These are phyloP conservation scores for Apis florea DNA, from an alignment of 1,140 invertebrate species.

Conservation along the genomic window DNA sequence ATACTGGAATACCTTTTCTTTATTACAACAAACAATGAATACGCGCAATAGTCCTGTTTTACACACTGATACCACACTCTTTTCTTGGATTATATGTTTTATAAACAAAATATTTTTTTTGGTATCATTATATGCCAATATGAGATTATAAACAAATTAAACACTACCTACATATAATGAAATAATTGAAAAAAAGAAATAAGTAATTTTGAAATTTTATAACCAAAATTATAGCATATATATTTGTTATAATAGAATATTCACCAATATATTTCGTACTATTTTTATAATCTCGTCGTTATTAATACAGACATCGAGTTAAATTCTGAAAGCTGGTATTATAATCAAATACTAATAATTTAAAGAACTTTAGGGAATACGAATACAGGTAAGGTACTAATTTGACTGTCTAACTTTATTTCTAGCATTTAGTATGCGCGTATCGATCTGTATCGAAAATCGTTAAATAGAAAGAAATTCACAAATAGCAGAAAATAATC, in stretches of 20 bases:
- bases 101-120: conserved; percentile 43
- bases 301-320: conserved; percentile 23
- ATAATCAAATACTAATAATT: conserved; percentile 34
- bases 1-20: conserved; percentile 13
- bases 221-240: conserved; percentile 21
- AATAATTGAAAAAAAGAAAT: conserved; percentile 43
- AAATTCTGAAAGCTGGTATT: background rate
- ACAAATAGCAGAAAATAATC: conserved; percentile 42
- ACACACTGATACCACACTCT: conserved; percentile 50
- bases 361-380: conserved; percentile 26
- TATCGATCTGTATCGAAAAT: conserved; percentile 27
- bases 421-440: conserved; percentile 37
- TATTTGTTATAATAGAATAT: conserved; percentile 17
- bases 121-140: conserved; percentile 37
- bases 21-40: conserved; percentile 51
- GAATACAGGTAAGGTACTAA: conserved; percentile 24
- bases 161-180: conserved; percentile 53
- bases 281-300: conserved; percentile 8
- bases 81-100: conserved; percentile 23
- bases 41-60: conserved; percentile 48
- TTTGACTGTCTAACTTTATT: conserved; percentile 51
- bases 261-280: conserved; percentile 31
- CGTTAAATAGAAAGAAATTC: conserved; percentile 39
- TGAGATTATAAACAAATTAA: conserved; percentile 45
- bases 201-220: conserved; percentile 27